Evolutionary conservation across 2,888 invertebrate genomes (phyloP).

Genomic region (Caenorhabditis zanzibari): DNA sequence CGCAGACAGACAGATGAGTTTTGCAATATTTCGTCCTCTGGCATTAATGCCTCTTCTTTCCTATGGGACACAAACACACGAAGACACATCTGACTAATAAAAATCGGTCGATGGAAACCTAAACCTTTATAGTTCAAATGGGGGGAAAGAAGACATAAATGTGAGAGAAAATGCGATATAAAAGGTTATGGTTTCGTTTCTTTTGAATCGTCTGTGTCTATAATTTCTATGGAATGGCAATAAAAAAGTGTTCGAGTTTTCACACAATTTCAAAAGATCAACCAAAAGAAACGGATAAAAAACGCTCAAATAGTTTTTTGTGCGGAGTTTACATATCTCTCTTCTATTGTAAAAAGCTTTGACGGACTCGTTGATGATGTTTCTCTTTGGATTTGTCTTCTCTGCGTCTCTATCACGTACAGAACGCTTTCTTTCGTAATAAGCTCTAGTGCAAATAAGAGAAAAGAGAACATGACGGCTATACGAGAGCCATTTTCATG

Average conservation of each 20-base stretch:
- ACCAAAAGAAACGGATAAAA: no score
- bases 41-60: not conserved
- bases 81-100: constrained; percentile 21
- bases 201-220: not conserved
- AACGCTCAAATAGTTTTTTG: no score
- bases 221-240: no score
- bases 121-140: not conserved
- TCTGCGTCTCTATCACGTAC: constrained; percentile 39
- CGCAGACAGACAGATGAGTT: constrained; percentile 42
- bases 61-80: not conserved
- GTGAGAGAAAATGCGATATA: not conserved
- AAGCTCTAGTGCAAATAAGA: constrained; percentile 53
- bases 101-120: not conserved
- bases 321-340: not conserved
- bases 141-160: not conserved
- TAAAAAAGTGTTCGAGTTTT: no score
- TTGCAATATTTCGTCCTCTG: constrained; percentile 43
- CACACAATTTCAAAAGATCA: no score
- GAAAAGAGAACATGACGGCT: constrained; percentile 32
- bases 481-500: constrained; percentile 31
- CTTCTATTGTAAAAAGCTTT: constrained; percentile 8
- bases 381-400: not conserved
- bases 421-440: constrained; percentile 3
- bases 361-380: constrained; percentile 31
- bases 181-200: not conserved